Evolutionary conservation across 2,797 vertebrate genomes (phyloP).

Genomic region (Chrysocyon brachyurus): DNA sequence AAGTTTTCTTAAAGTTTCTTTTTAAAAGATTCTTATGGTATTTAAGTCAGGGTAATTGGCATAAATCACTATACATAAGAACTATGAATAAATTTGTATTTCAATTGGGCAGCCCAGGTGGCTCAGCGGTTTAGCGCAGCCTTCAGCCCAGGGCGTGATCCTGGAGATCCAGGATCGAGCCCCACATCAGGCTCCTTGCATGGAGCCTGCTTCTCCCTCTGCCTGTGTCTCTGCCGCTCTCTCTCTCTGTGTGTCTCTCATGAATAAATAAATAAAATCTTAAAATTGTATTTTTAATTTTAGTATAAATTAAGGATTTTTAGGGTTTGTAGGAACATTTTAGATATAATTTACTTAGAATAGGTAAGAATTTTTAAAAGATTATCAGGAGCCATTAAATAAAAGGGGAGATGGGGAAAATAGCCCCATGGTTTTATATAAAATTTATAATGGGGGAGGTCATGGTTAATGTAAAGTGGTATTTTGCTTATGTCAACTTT

Average conservation of each 20-base stretch:
- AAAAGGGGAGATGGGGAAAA: background rate
- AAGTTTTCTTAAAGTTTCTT: slow-evolving; percentile 2
- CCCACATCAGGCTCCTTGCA: no score
- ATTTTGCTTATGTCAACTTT: background rate
- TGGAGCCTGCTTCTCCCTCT: no score
- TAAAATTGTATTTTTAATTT: background rate
- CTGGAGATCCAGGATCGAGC: no score
- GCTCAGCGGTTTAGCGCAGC: no score
- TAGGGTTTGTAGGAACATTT: slow-evolving; percentile 11
- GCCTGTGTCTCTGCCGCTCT: no score
- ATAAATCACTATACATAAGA: slow-evolving; percentile 4
- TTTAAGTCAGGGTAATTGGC: slow-evolving; percentile 3
- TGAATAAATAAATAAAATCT: no score
- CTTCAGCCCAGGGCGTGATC: no score
- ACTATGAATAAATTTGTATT: slow-evolving; percentile 19
- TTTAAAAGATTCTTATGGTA: background rate
- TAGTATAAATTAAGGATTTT: slow-evolving; percentile 47
- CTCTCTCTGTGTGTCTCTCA: no score
- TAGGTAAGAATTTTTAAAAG: background rate
- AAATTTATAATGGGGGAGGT: background rate
- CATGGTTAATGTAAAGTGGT: background rate
- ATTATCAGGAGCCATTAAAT: slow-evolving; percentile 33
- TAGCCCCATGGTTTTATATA: background rate
- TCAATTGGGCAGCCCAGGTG: background rate
- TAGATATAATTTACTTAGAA: slow-evolving; percentile 20